A percentile compares a stretch with the other conserved stretches of the same genome.
These are phyloP conservation scores for Mythimna loreyi DNA, from an alignment of 2,888 invertebrate genomes.

Conservation along the genomic window DNA sequence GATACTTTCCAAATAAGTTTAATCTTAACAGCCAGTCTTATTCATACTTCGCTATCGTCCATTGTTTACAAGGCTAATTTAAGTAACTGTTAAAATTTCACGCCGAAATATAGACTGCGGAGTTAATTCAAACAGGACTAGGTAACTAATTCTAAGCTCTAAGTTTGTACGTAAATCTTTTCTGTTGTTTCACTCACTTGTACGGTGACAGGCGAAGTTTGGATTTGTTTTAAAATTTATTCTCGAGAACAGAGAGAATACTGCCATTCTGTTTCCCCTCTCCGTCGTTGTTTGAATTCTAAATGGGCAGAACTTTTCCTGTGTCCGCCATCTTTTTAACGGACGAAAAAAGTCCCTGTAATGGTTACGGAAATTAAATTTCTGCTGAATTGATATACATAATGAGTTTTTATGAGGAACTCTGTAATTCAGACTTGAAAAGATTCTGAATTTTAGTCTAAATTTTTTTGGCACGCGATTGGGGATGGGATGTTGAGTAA, in stretches of 20 bases:
- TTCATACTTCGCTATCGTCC: slow-evolving; percentile 22
- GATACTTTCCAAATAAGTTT: neutral
- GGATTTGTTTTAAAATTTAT: slow-evolving; percentile 88
- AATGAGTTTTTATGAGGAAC: slow-evolving; percentile 61
- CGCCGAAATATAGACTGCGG: slow-evolving; percentile 30
- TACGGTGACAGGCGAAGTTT: slow-evolving; percentile 82
- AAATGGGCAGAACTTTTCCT: slow-evolving; percentile 77
- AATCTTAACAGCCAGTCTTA: slow-evolving; percentile 2
- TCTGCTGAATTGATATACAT: slow-evolving; percentile 64
- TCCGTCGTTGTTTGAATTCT: slow-evolving; percentile 86
- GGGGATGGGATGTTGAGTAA: slow-evolving; percentile 10
- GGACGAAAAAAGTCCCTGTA: slow-evolving; percentile 70
- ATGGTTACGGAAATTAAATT: slow-evolving; percentile 74
- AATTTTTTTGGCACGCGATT: slow-evolving; percentile 33
- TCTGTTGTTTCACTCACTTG: slow-evolving; percentile 83
- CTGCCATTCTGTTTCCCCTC: slow-evolving; percentile 82
- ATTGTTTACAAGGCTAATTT: slow-evolving; percentile 34
- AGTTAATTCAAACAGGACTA: slow-evolving; percentile 73
- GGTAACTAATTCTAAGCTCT: slow-evolving; percentile 82
- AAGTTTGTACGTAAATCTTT: slow-evolving; percentile 88
- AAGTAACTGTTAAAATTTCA: slow-evolving; percentile 60
- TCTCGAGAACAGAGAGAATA: slow-evolving; percentile 67
- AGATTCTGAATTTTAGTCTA: slow-evolving; percentile 21
- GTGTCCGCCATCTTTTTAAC: slow-evolving; percentile 69
- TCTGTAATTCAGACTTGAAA: slow-evolving; percentile 47